These are phyloP conservation scores for Tichodroma muraria DNA, from an alignment of 2,113 vertebrate genomes.

Conservation along the genomic window DNA sequence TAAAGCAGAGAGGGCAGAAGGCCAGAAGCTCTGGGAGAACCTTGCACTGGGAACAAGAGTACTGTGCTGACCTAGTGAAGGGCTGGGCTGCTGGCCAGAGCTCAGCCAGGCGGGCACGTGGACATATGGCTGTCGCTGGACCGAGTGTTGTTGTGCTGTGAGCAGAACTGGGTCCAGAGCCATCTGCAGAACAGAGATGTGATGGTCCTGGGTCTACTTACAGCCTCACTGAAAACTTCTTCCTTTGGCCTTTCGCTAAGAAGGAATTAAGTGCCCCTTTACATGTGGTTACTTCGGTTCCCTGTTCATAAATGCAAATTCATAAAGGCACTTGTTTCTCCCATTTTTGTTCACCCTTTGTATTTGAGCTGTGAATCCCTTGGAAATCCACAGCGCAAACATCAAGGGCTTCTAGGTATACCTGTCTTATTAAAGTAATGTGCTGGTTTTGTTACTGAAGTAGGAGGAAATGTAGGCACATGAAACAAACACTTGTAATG, in stretches of 20 bases:
- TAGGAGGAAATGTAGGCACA: constrained; percentile 2
- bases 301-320: constrained; percentile 3
- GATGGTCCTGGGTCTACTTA: background rate
- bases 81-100: background rate
- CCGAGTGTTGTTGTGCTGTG: background rate
- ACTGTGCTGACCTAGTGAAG: background rate
- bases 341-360: background rate
- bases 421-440: background rate
- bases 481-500: background rate
- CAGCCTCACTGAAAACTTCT: background rate
- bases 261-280: background rate
- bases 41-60: background rate
- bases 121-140: background rate
- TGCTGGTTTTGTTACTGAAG: background rate
- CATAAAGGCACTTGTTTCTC: background rate
- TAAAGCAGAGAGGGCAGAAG: background rate
- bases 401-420: background rate
- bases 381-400: background rate
- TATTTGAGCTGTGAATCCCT: background rate
- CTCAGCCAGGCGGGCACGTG: fast-evolving
- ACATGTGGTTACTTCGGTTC: background rate
- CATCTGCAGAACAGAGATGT: background rate
- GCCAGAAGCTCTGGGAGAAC: background rate
- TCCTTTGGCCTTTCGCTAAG: background rate
- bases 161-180: background rate